Base-by-base conservation (phyloP, 1,140 invertebrate genomes). In the Steinernema khuongi region DNA sequence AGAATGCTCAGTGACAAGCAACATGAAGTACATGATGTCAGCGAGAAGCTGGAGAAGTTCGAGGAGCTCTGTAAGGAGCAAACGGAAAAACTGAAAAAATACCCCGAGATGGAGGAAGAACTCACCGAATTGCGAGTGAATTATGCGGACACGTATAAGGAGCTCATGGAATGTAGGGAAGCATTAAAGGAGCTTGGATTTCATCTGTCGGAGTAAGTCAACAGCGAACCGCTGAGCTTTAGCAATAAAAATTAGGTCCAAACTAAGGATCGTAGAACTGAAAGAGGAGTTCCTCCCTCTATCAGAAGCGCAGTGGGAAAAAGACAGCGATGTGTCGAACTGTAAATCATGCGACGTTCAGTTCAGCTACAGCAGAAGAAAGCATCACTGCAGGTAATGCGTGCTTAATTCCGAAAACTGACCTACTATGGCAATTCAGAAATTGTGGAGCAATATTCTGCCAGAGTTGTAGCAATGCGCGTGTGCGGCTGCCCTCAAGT, bases 371-470 rank as follows among this genome's bases (percentile, higher is more conserved):
- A 75, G 50, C 31, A 36, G 70, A 28, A 31, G 79, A 26, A 80
- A 70, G 41, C 79, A 80, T 74, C 79, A 80, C 67, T 80, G 79
- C 80, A 76, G 79, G 79, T 81, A 31, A 26, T 67, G 31, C 32
- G n/a, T 31, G 36, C 1, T 29, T 14, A 17, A 19, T 1, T 31
- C n/a, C 1, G 4, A 33, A 80, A 2, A 1, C 28, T 44, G 22
- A 60, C 41, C 28, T 33, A 66, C n/a, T 14, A n/a, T 4, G 50
- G 14, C 4, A 60, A 69, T 81, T 44, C 67, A 79, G 78, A 69
- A 72, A 77, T 28, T 80, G 79, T 72, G 81, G 79, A 11, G 50
- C 31, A 30, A 80, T 83, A 67, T 80, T 80, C 50, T 80, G 79
- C 69, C 33, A 69, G 7, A n/a, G 31, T 1, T 80, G 79, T 36